Evolutionary conservation across 2,113 vertebrate species (phyloP).

Genomic region (Lethenteron reissneri): DNA sequence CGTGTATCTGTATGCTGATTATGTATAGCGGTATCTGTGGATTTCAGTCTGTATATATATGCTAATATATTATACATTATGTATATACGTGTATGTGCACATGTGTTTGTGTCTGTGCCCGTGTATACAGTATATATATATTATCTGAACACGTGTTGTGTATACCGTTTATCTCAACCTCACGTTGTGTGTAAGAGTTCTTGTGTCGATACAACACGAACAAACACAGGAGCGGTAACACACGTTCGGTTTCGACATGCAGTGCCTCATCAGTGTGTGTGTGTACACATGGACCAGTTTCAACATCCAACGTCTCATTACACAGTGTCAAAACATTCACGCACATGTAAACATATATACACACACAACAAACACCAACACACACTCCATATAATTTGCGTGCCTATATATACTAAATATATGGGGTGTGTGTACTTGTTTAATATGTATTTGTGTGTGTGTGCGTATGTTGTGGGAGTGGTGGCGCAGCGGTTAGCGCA

Average conservation of each 20-base stretch:
- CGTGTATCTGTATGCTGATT: not conserved
- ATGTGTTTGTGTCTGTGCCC: not conserved
- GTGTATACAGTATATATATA: not conserved
- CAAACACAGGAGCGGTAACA: too few species aligned
- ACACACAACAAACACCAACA: not conserved
- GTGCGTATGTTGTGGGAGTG: not conserved
- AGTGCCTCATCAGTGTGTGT: not conserved
- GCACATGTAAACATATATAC: not conserved
- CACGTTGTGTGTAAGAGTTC: too few species aligned
- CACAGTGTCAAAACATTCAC: not conserved
- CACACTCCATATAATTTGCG: not conserved
- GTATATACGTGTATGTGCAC: not conserved
- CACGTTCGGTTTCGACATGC: not conserved
- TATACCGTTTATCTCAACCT: too few species aligned
- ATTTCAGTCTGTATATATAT: not conserved
- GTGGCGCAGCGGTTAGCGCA: too few species aligned
- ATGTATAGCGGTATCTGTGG: not conserved
- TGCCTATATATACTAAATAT: not conserved
- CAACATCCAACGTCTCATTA: not conserved
- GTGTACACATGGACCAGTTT: not conserved
- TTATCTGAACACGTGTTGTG: not conserved
- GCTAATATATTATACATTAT: not conserved
- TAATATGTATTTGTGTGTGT: conserved; percentile 1
- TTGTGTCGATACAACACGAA: too few species aligned
- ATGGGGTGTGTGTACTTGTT: not conserved